Percentiles rank a stretch among this genome's conserved stretches.
Evolutionary conservation across 2,797 vertebrate species (phyloP).

Genomic region (Sebastes variabilis): DNA sequence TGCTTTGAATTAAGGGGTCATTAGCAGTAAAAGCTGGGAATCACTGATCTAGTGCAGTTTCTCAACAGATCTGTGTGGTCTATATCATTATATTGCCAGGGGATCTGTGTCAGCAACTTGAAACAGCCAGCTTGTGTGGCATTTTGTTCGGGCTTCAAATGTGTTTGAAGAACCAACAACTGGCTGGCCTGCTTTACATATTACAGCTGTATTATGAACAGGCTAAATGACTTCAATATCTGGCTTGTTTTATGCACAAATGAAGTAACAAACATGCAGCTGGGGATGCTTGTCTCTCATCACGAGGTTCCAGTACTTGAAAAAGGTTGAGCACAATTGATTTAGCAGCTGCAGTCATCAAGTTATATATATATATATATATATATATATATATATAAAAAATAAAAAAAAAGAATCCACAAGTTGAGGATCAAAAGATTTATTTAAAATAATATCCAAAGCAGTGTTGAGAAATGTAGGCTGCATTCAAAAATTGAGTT

Average conservation of each 20-base stretch:
- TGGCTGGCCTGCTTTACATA: neutral
- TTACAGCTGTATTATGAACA: neutral
- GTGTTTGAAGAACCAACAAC: neutral
- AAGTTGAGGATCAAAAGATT: neutral
- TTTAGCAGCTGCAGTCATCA: neutral
- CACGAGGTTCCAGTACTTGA: neutral
- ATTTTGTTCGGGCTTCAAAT: neutral
- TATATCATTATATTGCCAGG: neutral
- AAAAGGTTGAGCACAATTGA: neutral
- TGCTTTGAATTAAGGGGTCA: neutral
- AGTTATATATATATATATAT: no score
- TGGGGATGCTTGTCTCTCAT: neutral
- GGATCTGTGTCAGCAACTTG: neutral
- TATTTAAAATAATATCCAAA: constrained; percentile 6
- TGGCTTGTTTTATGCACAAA: neutral
- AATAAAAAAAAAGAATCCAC: neutral
- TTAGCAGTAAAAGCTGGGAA: neutral
- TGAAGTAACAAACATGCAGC: neutral
- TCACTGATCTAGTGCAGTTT: no score
- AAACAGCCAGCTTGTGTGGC: neutral
- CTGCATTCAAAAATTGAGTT: neutral
- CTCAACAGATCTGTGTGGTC: neutral
- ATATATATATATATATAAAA: no score
- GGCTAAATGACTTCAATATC: neutral
- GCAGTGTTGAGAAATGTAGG: neutral